Evolutionary conservation across 1,140 invertebrate species (phyloP).

Genomic region (Maniola jurtina): DNA sequence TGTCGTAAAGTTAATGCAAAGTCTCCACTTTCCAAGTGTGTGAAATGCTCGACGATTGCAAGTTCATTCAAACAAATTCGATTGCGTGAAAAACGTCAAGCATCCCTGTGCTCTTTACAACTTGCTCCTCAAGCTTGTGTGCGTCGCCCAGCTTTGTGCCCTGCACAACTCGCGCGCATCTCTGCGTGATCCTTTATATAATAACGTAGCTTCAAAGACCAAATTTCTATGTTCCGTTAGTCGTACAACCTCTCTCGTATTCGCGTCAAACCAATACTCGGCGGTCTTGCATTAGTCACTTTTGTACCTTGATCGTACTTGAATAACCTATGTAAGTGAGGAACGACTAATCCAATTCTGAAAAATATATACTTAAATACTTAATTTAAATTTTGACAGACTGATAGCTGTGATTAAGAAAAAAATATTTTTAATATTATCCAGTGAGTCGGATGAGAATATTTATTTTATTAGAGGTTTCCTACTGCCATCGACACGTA

Average conservation of each 20-base stretch:
- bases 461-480: slow-evolving; percentile 78
- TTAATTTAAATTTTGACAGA: slow-evolving; percentile 79
- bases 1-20: too few species aligned
- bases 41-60: too few species aligned
- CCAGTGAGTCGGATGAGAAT: slow-evolving; percentile 77
- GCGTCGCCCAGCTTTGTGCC: too few species aligned
- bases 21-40: too few species aligned
- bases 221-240: slow-evolving; percentile 50
- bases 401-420: slow-evolving; percentile 79
- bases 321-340: slow-evolving; percentile 69
- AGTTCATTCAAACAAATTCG: too few species aligned
- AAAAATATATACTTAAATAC: slow-evolving; percentile 60
- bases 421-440: slow-evolving; percentile 79
- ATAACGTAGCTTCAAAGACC: slow-evolving; percentile 50
- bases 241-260: slow-evolving; percentile 49
- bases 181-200: not conserved
- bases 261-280: slow-evolving; percentile 69
- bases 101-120: too few species aligned
- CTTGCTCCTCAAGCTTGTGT: too few species aligned
- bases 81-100: too few species aligned
- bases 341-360: slow-evolving; percentile 76
- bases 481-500: slow-evolving; percentile 70
- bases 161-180: not conserved
- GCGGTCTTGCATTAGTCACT: slow-evolving; percentile 76
- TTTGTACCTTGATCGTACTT: slow-evolving; percentile 76